phyloP scores from a whole-genome alignment of 2,113 vertebrate species.

The Ictidomys tridecemlineatus region DNA sequence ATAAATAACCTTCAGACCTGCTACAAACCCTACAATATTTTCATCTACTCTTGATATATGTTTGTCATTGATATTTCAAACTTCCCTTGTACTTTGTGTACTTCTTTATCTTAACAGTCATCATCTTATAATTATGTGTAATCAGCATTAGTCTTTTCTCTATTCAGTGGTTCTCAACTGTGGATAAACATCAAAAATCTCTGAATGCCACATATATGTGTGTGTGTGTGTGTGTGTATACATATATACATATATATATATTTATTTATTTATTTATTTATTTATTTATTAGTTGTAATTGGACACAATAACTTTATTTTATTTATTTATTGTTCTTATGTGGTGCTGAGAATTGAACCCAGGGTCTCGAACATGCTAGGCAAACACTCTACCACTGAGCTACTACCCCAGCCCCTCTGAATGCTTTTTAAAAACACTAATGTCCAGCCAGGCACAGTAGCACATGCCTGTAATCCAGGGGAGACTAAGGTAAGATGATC shows the following conservation, averaged over 20 bases:
- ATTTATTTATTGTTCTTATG: too few relatives aligned
- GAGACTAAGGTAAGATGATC: too few relatives aligned
- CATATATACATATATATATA: too few relatives aligned
- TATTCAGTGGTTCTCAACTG: background rate
- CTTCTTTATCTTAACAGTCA: background rate
- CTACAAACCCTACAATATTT: conserved; percentile 36
- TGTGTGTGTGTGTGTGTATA: too few relatives aligned
- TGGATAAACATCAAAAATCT: background rate
- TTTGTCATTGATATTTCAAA: background rate
- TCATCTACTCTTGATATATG: background rate
- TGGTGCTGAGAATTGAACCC: too few relatives aligned
- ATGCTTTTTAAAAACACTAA: background rate
- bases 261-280: too few relatives aligned
- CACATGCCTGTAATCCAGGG: too few relatives aligned
- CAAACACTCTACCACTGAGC: too few relatives aligned
- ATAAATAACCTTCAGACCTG: conserved; percentile 12
- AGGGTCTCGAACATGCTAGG: too few relatives aligned
- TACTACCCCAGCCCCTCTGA: background rate
- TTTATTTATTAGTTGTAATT: too few relatives aligned
- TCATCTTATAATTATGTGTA: background rate
- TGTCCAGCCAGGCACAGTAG: background rate
- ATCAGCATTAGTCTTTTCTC: background rate
- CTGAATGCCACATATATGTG: too few relatives aligned
- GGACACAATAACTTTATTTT: too few relatives aligned
- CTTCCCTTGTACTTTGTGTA: background rate